Evolutionary conservation across 2,113 vertebrate species (phyloP).

Genomic region (Coptodon bakossiorum): DNA sequence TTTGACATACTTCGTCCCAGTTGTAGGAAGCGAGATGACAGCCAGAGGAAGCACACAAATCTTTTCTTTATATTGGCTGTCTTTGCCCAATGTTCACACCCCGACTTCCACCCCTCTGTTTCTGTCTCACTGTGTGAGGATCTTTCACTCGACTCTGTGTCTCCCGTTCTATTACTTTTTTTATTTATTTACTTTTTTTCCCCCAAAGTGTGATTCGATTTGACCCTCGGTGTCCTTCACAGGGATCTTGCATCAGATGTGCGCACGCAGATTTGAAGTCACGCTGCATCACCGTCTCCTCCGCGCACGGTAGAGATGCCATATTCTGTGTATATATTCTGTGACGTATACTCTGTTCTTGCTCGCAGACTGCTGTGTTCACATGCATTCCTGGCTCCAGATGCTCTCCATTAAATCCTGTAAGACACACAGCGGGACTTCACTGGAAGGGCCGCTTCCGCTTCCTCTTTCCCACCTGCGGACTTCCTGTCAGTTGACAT

Average conservation of each 20-base stretch:
- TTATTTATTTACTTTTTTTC: background rate
- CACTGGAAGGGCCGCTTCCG: slow-evolving; percentile 25
- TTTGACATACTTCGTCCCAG: slow-evolving; percentile 52
- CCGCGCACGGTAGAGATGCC: background rate
- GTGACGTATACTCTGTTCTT: background rate
- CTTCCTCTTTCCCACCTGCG: slow-evolving; percentile 52
- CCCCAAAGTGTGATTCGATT: background rate
- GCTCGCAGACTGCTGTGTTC: background rate
- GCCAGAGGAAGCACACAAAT: slow-evolving; percentile 48
- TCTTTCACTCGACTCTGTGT: background rate
- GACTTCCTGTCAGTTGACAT: slow-evolving; percentile 37
- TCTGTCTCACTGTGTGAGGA: slow-evolving; percentile 4
- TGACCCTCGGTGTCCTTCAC: slow-evolving; percentile 6
- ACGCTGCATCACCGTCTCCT: slow-evolving; percentile 26
- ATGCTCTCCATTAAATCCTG: slow-evolving; percentile 19
- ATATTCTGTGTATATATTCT: slow-evolving; percentile 1
- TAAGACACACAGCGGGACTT: background rate
- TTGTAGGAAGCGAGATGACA: slow-evolving; percentile 47
- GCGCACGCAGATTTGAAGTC: background rate
- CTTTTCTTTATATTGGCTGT: slow-evolving; percentile 41
- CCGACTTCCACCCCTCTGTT: slow-evolving; percentile 12
- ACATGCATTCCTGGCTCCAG: slow-evolving; percentile 30
- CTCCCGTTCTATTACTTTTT: background rate
- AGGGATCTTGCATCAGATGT: background rate
- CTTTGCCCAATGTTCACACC: slow-evolving; percentile 34